Base-by-base conservation (phyloP, 1,140 invertebrate genomes). In the Drosophila mauritiana region DNA sequence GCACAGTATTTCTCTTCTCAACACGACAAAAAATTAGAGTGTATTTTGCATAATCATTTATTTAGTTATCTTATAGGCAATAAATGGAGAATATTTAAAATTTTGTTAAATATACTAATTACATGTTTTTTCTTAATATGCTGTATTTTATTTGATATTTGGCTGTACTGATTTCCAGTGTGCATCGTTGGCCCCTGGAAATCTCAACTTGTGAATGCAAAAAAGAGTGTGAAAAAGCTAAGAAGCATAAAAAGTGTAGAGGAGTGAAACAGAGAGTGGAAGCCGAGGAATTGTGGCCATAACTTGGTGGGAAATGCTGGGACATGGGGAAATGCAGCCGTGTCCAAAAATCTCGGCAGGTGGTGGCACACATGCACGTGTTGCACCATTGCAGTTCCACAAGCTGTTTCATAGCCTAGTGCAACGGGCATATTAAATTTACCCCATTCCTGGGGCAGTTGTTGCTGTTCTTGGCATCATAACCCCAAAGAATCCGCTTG, bases 301-400 rank as follows among this genome's bases (percentile, higher is more conserved):
- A 79, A 79, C 45, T 76, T 75, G 58, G 53, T 51, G 22, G 73
- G 27, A 61, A 69, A 37, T 15, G 36, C 34, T 36, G 27, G 36
- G 25, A 20, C 59, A 34, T 36, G 13, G 46, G 37, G 12, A 52
- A 51, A 40, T 34, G 49, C 40, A 68, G 34, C 34, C 79, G 61
- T 70, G 81, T 81, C 78, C 78, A 84, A 81, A 88, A 88, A 86
- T 82, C 82, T 68, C 59, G 55, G 80, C 80, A 73, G 77, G 72
- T 80, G 78, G 78, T 54, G 55, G 76, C 68, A 59, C 65, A 51
- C 69, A 48, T 55, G 57, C 67, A 78, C 65, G 42, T 72, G 68
- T 72, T 72, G 68, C 68, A 70, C 42, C 53, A 12, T 15, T 57
- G 68, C 52, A 73, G 53, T 51, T 36, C 37, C 74, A 59, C 39